Percentiles rank a stretch among this genome's conserved stretches.
Conservation (phyloP, 2,113 vertebrate genomes). For the Nipponia nippon region DNA sequence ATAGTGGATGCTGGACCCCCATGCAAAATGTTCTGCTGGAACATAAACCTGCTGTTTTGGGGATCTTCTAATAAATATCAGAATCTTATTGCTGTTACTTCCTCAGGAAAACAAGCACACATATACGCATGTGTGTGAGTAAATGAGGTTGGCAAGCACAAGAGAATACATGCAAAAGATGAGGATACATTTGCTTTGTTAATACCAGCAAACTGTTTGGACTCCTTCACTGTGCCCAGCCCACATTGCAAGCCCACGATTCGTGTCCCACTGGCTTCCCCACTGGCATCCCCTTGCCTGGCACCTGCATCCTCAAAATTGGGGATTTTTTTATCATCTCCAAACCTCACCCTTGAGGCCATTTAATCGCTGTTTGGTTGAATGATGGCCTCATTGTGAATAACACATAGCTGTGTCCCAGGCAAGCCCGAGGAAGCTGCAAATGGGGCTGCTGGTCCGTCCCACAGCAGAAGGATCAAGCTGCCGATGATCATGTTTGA, state of each 20-base stretch:
- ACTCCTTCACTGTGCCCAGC: not conserved
- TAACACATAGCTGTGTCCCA: not conserved
- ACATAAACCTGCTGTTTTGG: not conserved
- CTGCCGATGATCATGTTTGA: not conserved
- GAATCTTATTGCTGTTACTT: not conserved
- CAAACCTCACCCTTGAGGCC: not conserved
- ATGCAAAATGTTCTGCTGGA: accelerated
- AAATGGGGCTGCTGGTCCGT: not conserved
- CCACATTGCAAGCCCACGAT: not conserved
- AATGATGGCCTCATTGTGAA: not conserved
- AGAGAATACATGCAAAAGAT: not conserved
- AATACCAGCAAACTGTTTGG: not conserved
- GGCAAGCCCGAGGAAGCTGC: not conserved
- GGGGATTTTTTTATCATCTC: not conserved
- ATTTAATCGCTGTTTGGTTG: not conserved
- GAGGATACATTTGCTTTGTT: accelerated
- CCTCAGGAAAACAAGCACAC: not conserved
- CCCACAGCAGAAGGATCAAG: not conserved
- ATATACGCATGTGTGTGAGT: accelerated
- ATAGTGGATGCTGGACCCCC: accelerated
- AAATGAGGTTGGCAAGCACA: not conserved
- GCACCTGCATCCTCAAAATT: not conserved
- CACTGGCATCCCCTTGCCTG: too few species aligned
- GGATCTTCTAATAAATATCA: not conserved
- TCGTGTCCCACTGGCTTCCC: not conserved